Percentiles rank a stretch among this genome's conserved stretches.
These are phyloP conservation scores for Phenganax stokvisi DNA, from an alignment of 92 coral and sea anemone genomes.

Conservation along the genomic window DNA sequence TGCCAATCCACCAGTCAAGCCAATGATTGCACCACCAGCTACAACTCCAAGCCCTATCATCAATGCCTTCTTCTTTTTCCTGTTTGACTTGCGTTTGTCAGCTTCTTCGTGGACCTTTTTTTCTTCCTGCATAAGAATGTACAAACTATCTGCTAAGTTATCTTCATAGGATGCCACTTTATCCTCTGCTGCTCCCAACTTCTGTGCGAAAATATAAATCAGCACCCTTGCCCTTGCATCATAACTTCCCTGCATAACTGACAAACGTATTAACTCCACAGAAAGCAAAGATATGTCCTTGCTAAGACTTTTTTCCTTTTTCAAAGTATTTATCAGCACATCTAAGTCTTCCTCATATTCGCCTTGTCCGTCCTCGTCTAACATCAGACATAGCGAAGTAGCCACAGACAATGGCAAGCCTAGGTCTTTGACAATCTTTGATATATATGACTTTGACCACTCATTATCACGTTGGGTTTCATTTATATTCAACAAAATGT, in stretches of 20 bases:
- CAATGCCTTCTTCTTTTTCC: slow-evolving; percentile 48
- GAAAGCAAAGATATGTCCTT: neutral
- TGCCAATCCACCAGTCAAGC: slow-evolving; percentile 77
- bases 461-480: slow-evolving; percentile 10
- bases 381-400: slow-evolving; percentile 28
- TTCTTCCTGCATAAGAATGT: slow-evolving; percentile 1
- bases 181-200: slow-evolving; percentile 43
- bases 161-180: slow-evolving; percentile 46
- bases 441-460: slow-evolving; percentile 22
- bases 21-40: slow-evolving; percentile 65
- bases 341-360: slow-evolving; percentile 20
- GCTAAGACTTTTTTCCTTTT: slow-evolving; percentile 4
- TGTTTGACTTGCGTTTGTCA: slow-evolving; percentile 31
- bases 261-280: slow-evolving; percentile 26
- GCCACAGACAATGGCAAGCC: slow-evolving; percentile 27
- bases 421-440: slow-evolving; percentile 26
- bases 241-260: slow-evolving; percentile 46
- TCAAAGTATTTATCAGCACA: slow-evolving; percentile 1
- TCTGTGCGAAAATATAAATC: slow-evolving; percentile 44
- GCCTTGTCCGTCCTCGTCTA: neutral
- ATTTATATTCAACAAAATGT: slow-evolving; percentile 22
- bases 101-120: slow-evolving; percentile 23
- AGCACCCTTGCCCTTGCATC: slow-evolving; percentile 66
- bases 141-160: slow-evolving; percentile 39
- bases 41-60: slow-evolving; percentile 75